phyloP scores from a whole-genome alignment of 2,113 vertebrate genomes.

The Trochalopteron elliotii region DNA sequence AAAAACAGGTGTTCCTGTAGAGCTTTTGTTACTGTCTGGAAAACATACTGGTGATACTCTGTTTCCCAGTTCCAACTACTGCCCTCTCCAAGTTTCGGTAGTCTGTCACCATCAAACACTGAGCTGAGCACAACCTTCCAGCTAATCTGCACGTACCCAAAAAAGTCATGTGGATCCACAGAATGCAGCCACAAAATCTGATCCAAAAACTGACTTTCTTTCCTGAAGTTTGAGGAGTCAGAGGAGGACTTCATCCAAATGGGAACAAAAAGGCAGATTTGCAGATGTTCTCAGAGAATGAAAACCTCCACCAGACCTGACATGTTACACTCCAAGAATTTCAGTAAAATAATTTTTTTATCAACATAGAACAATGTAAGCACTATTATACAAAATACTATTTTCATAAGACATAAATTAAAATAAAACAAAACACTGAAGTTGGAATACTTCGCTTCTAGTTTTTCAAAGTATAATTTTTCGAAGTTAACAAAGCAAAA shows the following conservation, averaged over 20 bases:
- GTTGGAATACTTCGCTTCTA: background rate
- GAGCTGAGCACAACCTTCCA: background rate
- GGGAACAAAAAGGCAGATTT: background rate
- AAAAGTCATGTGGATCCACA: background rate
- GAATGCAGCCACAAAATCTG: background rate
- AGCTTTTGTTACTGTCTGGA: background rate
- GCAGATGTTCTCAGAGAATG: background rate
- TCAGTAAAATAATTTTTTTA: background rate
- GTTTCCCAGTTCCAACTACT: background rate
- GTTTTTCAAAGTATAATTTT: background rate
- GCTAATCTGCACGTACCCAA: background rate
- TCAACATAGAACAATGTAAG: background rate
- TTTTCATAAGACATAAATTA: background rate
- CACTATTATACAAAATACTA: background rate
- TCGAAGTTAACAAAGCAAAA: background rate
- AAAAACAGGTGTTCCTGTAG: slow-evolving; percentile 38
- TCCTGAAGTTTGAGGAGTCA: background rate
- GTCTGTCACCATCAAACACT: background rate
- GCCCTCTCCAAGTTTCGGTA: background rate
- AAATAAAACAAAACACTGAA: background rate
- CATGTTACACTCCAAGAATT: background rate
- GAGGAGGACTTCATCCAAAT: background rate
- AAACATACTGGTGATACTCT: background rate
- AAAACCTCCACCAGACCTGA: background rate
- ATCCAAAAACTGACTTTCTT: background rate